Base-by-base conservation (phyloP, 2,888 invertebrate species). In the Sinohyriopsis cumingii region DNA sequence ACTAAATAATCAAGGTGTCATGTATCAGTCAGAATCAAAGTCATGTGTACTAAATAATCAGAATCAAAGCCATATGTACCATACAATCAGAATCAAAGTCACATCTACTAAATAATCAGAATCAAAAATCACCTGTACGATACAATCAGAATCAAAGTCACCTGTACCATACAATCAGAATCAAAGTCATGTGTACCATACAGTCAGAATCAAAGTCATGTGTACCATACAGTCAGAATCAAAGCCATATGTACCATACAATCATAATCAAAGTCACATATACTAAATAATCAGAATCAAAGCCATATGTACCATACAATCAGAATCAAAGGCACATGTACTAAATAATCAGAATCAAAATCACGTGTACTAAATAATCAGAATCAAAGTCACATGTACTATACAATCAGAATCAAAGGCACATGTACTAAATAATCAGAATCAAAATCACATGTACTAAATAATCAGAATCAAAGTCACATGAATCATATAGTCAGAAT, bases 31-130 rank as follows among this genome's bases (percentile, higher is more conserved):
- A 28, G 28, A 28, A 28, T 28, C 28, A 28, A 25, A 25, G 28
- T 28, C 28, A 3, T 3, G 3, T 28, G 28, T 28, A 5, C 28
- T 6, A 28, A 5, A 28, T 6, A 28, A 1, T 28, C 28, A 28
- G 5, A 28, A 28, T 28, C 5, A n/a, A n/a, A 28, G 28, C 6
- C 28, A 28, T 6, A 28, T 28, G 28, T 28, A 97, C 80, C 91
- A 98, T 78, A 96, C 97, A 19, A 95, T 98, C 80, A 98, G 98
- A 20, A 97, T 97, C 15, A 97, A 97, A 92, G 96, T 91, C 25
- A 91, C 90, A 80, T 90, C 90, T 89, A 78, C 80, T 91, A 98
- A 78, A 96, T 97, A 19, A 95, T 98, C 80, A 98, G n/a, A n/a
- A n/a, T n/a, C n/a, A n/a, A n/a, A n/a, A n/a, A n/a, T n/a, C n/a